These are phyloP conservation scores for Aquatica leii DNA, from an alignment of 2,888 invertebrate species.

Conservation along the genomic window DNA sequence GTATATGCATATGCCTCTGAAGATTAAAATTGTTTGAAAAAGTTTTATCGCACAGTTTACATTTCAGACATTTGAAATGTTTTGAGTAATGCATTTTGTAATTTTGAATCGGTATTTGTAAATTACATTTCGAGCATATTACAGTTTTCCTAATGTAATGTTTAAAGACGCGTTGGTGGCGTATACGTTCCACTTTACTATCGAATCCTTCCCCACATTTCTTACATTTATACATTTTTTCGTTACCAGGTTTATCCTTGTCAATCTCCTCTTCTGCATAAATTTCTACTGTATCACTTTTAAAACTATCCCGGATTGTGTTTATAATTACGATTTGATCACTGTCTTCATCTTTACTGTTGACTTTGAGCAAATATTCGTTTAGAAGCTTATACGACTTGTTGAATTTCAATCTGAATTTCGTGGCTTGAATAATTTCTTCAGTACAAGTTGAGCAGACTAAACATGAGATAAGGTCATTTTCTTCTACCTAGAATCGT, in stretches of 20 bases:
- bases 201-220: slow-evolving; percentile 10
- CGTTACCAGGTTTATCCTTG: background rate
- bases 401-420: slow-evolving; percentile 17
- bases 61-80: slow-evolving; percentile 8
- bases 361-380: background rate
- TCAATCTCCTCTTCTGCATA: background rate
- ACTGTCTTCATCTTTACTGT: background rate
- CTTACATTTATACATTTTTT: slow-evolving; percentile 1
- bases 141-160: slow-evolving; percentile 17
- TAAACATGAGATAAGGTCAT: slow-evolving; percentile 6
- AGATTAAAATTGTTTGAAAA: slow-evolving; percentile 22
- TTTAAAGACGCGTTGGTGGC: slow-evolving; percentile 1
- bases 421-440: slow-evolving; percentile 8
- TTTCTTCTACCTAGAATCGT: slow-evolving; percentile 20
- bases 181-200: background rate
- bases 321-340: background rate
- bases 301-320: background rate
- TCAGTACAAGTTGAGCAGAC: slow-evolving; percentile 9
- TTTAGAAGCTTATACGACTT: slow-evolving; percentile 14
- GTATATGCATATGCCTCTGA: slow-evolving; percentile 25
- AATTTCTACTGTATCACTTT: background rate
- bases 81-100: slow-evolving; percentile 16
- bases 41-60: slow-evolving; percentile 8
- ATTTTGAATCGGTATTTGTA: slow-evolving; percentile 3
- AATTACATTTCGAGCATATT: slow-evolving; percentile 14